phyloP scores from a whole-genome alignment of 2,888 invertebrate genomes.

The Oeneis ivallda region DNA sequence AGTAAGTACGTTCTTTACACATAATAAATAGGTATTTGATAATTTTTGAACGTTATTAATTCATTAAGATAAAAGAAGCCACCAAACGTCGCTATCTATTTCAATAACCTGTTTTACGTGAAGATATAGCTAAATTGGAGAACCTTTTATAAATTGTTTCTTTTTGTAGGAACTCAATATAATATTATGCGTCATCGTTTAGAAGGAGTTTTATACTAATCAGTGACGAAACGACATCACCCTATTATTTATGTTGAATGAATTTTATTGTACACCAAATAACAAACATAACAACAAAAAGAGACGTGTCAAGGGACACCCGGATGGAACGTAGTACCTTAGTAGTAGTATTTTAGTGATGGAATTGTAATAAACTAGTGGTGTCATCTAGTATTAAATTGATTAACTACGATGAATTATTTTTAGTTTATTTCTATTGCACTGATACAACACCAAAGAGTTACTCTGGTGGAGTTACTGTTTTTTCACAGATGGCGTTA shows the following conservation, averaged over 20 bases:
- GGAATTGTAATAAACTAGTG: no score
- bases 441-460: no score
- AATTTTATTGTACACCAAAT: no score
- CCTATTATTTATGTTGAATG: not conserved
- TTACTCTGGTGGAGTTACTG: no score
- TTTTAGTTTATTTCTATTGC: no score
- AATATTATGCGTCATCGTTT: constrained; percentile 3
- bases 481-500: no score
- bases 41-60: constrained; percentile 2
- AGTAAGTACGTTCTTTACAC: not conserved
- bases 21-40: not conserved
- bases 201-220: not conserved
- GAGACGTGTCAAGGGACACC: no score
- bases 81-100: constrained; percentile 7
- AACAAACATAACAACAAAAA: no score
- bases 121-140: constrained; percentile 4
- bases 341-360: no score
- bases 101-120: constrained; percentile 9
- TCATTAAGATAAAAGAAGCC: not conserved
- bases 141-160: not conserved
- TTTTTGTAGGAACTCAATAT: constrained; percentile 2
- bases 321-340: no score
- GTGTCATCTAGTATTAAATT: no score
- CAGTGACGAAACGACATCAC: not conserved
- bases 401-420: no score